Evolutionary conservation across 2,113 vertebrate species (phyloP).

Genomic region (Orthochromis indermauri): DNA sequence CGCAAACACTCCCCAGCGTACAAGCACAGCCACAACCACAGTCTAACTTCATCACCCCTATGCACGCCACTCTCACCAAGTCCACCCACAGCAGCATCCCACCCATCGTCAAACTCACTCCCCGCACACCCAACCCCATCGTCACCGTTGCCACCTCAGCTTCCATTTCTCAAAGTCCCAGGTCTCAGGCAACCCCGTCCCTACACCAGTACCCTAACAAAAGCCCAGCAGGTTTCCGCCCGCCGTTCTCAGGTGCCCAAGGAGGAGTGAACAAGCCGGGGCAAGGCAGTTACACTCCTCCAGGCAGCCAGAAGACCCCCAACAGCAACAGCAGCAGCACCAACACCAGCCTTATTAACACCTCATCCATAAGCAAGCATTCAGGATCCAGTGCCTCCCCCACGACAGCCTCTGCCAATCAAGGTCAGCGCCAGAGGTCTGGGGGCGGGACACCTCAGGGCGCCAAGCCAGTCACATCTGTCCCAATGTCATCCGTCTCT

Average conservation of each 20-base stretch:
- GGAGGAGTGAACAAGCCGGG: slow-evolving; percentile 39
- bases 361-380: slow-evolving; percentile 59
- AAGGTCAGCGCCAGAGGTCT: slow-evolving; percentile 59
- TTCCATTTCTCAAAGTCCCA: slow-evolving; percentile 39
- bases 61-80: slow-evolving; percentile 77
- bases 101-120: slow-evolving; percentile 70
- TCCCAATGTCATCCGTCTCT: slow-evolving; percentile 49
- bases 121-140: slow-evolving; percentile 41
- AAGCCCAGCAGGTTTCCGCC: slow-evolving; percentile 48
- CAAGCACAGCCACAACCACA: slow-evolving; percentile 48
- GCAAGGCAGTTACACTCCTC: slow-evolving; percentile 43
- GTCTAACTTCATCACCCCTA: slow-evolving; percentile 76
- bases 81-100: slow-evolving; percentile 70
- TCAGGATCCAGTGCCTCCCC: slow-evolving; percentile 54
- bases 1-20: background rate
- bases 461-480: slow-evolving; percentile 59
- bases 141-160: slow-evolving; percentile 14
- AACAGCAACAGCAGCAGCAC: slow-evolving; percentile 53
- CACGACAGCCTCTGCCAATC: slow-evolving; percentile 14
- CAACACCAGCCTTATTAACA: slow-evolving; percentile 62
- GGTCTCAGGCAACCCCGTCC: slow-evolving; percentile 53
- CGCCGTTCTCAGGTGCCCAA: slow-evolving; percentile 56
- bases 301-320: slow-evolving; percentile 57
- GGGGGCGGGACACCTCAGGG: slow-evolving; percentile 62
- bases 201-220: slow-evolving; percentile 65